phyloP scores from a whole-genome alignment of 1,140 invertebrate genomes.

The Drosophila repletoides region DNA sequence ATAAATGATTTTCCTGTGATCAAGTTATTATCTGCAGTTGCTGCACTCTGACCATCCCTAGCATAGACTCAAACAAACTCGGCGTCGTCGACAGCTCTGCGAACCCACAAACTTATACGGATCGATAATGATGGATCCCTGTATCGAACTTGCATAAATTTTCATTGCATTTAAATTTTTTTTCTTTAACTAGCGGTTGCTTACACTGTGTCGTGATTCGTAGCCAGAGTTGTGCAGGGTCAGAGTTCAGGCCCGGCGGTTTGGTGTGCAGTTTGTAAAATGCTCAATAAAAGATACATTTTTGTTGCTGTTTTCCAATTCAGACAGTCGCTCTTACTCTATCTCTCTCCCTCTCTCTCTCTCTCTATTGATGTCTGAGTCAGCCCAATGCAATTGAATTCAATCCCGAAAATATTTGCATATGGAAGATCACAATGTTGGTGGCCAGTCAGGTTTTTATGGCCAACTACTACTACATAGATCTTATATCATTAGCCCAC shows the following conservation, averaged over 20 bases:
- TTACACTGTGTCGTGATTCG: slow-evolving; percentile 43
- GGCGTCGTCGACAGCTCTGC: no score
- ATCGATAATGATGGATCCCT: slow-evolving; percentile 72
- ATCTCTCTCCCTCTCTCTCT: slow-evolving; percentile 35
- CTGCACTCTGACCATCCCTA: slow-evolving; percentile 17
- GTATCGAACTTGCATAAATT: slow-evolving; percentile 65
- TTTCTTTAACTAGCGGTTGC: slow-evolving; percentile 25
- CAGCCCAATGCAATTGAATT: slow-evolving; percentile 38
- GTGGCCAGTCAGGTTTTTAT: slow-evolving; percentile 34
- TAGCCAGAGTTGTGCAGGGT: slow-evolving; percentile 56
- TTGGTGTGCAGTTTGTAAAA: slow-evolving; percentile 74
- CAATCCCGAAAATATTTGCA: slow-evolving; percentile 14
- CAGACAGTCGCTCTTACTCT: slow-evolving; percentile 49
- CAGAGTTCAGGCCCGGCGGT: slow-evolving; percentile 69
- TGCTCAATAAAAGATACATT: slow-evolving; percentile 74
- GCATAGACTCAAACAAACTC: background rate
- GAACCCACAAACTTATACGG: slow-evolving; percentile 48
- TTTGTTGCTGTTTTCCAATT: slow-evolving; percentile 37
- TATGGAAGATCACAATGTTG: slow-evolving; percentile 10
- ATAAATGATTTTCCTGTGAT: slow-evolving; percentile 71
- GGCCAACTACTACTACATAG: slow-evolving; percentile 23
- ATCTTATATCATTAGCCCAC: slow-evolving; percentile 68
- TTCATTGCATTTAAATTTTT: slow-evolving; percentile 39
- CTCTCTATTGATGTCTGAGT: no score
- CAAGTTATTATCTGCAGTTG: slow-evolving; percentile 69